Evolutionary conservation across 2,888 invertebrate genomes (phyloP).

Genomic region (Agriopis marginaria): DNA sequence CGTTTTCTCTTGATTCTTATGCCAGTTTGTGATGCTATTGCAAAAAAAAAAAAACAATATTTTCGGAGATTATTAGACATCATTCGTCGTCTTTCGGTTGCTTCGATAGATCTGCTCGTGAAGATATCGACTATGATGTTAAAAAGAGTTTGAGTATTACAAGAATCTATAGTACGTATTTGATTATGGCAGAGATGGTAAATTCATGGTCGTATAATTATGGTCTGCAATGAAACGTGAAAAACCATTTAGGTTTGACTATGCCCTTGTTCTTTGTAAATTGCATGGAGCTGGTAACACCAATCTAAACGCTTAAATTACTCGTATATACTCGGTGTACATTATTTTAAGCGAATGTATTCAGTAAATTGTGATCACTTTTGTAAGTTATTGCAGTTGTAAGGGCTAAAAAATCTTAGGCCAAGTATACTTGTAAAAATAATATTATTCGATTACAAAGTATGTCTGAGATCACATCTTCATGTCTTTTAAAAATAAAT

Average conservation of each 20-base stretch:
- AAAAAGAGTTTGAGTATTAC: not conserved
- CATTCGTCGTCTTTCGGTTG: too few relatives aligned
- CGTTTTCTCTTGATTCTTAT: too few relatives aligned
- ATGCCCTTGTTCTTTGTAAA: slow-evolving; percentile 22
- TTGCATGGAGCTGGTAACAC: slow-evolving; percentile 13
- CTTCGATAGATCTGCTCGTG: not conserved
- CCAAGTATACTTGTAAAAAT: too few relatives aligned
- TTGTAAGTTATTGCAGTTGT: too few relatives aligned
- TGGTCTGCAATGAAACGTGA: slow-evolving; percentile 19
- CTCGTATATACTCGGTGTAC: not conserved
- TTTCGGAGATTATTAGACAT: too few relatives aligned
- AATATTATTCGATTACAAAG: not conserved
- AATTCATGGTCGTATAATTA: slow-evolving; percentile 28
- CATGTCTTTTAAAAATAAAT: too few relatives aligned
- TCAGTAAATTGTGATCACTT: too few relatives aligned
- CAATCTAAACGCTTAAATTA: slow-evolving; percentile 1
- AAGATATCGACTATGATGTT: not conserved
- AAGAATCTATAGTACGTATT: not conserved
- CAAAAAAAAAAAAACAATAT: too few relatives aligned
- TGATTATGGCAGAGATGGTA: slow-evolving; percentile 14
- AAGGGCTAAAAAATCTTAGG: too few relatives aligned
- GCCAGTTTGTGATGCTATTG: too few relatives aligned
- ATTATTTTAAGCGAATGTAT: too few relatives aligned
- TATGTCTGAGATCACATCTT: too few relatives aligned
- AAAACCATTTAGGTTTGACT: slow-evolving; percentile 24